phyloP scores from a whole-genome alignment of 2,113 vertebrate species.

The Aythya baeri region DNA sequence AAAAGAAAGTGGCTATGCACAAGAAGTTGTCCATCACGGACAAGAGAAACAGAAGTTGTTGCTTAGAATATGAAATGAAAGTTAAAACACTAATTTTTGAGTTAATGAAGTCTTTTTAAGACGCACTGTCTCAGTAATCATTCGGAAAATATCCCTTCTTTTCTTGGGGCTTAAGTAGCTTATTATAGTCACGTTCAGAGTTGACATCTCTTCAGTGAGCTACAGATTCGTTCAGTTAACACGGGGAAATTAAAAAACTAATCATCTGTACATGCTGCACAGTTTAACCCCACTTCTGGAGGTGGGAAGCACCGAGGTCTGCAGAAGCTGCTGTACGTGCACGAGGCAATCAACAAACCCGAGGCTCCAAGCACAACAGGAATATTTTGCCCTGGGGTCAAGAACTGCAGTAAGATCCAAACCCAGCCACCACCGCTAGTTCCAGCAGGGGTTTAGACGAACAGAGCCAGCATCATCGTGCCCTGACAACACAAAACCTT shows the following conservation, averaged over 20 bases:
- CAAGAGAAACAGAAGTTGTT: neutral
- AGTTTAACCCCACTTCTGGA: neutral
- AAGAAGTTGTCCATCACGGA: neutral
- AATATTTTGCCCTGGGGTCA: neutral
- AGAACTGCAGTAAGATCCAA: neutral
- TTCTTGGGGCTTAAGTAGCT: neutral
- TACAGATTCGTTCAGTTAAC: neutral
- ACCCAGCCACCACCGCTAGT: neutral
- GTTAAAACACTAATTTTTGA: neutral
- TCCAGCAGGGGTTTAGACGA: neutral
- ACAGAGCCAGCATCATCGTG: neutral
- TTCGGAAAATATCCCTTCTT: neutral
- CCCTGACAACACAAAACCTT: neutral
- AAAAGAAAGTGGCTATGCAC: neutral
- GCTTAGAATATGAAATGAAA: neutral
- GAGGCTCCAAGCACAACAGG: neutral
- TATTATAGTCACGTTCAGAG: neutral
- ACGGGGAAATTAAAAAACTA: neutral
- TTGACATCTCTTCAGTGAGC: neutral
- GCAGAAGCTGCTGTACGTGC: neutral
- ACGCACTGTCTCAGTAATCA: neutral
- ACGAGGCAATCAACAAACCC: neutral
- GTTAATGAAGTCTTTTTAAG: neutral
- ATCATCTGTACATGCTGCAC: neutral
- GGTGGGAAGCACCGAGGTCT: neutral